A percentile compares a stretch with the other conserved stretches of the same genome.
phyloP scores from a whole-genome alignment of 2,797 vertebrate genomes.

The Amblyopsis hoosieri region DNA sequence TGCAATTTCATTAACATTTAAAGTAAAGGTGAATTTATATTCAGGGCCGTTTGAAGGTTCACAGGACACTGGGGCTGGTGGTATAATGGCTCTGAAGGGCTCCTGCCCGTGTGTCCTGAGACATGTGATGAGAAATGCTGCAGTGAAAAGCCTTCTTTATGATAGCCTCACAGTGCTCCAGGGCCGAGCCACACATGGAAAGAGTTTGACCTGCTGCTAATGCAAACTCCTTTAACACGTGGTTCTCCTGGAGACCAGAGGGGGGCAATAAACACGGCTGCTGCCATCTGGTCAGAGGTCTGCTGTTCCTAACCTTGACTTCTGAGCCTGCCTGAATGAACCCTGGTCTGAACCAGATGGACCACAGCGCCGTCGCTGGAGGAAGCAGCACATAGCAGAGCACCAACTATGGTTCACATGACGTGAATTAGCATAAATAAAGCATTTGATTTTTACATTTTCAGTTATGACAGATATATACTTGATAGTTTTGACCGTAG shows the following conservation, averaged over 20 bases:
- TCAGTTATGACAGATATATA: neutral
- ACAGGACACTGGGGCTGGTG: neutral
- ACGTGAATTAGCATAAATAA: neutral
- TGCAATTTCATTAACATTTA: neutral
- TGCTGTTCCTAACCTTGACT: constrained; percentile 44
- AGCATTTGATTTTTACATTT: neutral
- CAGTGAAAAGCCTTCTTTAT: constrained; percentile 48
- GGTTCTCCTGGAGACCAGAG: constrained; percentile 22
- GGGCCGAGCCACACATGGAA: constrained; percentile 50
- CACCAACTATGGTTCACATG: constrained; percentile 11
- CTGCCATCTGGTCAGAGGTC: constrained; percentile 70
- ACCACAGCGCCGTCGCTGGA: constrained; percentile 87
- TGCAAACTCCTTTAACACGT: constrained; percentile 48
- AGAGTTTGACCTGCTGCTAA: constrained; percentile 41
- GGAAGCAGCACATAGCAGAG: constrained; percentile 87
- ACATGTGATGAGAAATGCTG: constrained; percentile 61
- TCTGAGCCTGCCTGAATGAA: constrained; percentile 40
- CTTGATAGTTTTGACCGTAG: neutral
- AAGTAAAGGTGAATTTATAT: neutral
- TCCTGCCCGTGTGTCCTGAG: constrained; percentile 35
- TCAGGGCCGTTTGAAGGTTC: neutral
- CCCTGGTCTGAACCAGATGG: constrained; percentile 85
- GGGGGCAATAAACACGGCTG: constrained; percentile 36
- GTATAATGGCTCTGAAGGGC: neutral
- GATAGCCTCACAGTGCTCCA: constrained; percentile 31